phyloP scores from a whole-genome alignment of 2,888 invertebrate genomes.

The Papilio elwesi region DNA sequence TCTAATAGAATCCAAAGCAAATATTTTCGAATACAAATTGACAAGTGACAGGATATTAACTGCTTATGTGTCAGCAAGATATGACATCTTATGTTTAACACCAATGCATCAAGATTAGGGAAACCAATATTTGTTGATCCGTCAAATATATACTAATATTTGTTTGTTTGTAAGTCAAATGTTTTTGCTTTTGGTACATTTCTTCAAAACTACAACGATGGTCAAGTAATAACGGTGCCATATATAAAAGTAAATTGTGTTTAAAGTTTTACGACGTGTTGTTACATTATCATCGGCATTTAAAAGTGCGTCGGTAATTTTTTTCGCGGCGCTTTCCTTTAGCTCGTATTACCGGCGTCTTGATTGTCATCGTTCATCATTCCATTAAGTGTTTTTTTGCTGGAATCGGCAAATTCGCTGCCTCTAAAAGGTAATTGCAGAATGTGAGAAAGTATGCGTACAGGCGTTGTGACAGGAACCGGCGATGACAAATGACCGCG shows the following conservation, averaged over 20 bases:
- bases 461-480: slow-evolving; percentile 71
- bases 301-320: slow-evolving; percentile 35
- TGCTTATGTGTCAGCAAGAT: background rate
- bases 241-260: slow-evolving; percentile 30
- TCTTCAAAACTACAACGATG: background rate
- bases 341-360: slow-evolving; percentile 46
- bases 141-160: background rate
- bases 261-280: slow-evolving; percentile 27
- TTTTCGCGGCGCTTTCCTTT: slow-evolving; percentile 37
- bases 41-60: background rate
- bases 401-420: slow-evolving; percentile 68
- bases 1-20: background rate
- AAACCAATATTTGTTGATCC: background rate
- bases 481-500: slow-evolving; percentile 79
- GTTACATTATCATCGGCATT: slow-evolving; percentile 34
- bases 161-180: no score
- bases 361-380: slow-evolving; percentile 64
- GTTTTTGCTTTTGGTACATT: background rate
- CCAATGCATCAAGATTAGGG: background rate
- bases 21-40: background rate
- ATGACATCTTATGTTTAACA: background rate
- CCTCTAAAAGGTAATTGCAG: slow-evolving; percentile 77
- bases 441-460: slow-evolving; percentile 74
- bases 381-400: slow-evolving; percentile 64
- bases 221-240: slow-evolving; percentile 38